Evolutionary conservation across 2,113 vertebrate species (phyloP), one percentile per base, ranked within the genome.

Genomic region (Sphaerodactylus townsendi): DNA sequence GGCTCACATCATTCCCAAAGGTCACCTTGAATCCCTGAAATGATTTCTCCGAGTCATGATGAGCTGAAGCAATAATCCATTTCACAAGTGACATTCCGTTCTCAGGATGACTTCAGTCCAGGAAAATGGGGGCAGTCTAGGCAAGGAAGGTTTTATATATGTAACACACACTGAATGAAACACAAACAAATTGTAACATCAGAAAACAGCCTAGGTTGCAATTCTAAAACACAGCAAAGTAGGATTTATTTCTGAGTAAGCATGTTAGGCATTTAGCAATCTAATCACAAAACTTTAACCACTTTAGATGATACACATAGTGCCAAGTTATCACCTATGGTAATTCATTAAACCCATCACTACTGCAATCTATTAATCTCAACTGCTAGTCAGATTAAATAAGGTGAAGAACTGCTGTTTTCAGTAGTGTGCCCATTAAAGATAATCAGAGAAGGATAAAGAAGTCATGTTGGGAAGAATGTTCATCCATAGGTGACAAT

Each of bases 361-460:
- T 30, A 56, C 14, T 72, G 30, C 37, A 72, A 1, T 14, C 50
- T n/a, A 41, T 81, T 72, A 74, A 66, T 66, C 81, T 23, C 56
- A 15, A 5, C 37, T 71, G 8, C 69, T 37, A 71, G 69, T 39
- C 41, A 25, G 10, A 21, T 75, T 75, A 37, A 50, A 50, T 72
- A n/a, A 82, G 69, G 53, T 59, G 72, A 73, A 73, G 37, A 81
- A 81, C 68, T 81, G 72, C 68, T 81, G 68, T 81, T 59, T 50
- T 81, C 68, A 70, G 28, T 19, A 59, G 11, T 59, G 35, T 72
- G 56, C 25, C 79, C 25, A 15, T 72, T 39, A 81, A 81, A 65
- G 71, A 37, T 48, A 33, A 46, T 75, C 15, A 41, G 28, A 25
- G 39, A 35, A 25, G 21, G 56, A n/a, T 59, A 59, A 23, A 48